phyloP scores from a whole-genome alignment of 2,113 vertebrate species.

The Melanocharis versteri region DNA sequence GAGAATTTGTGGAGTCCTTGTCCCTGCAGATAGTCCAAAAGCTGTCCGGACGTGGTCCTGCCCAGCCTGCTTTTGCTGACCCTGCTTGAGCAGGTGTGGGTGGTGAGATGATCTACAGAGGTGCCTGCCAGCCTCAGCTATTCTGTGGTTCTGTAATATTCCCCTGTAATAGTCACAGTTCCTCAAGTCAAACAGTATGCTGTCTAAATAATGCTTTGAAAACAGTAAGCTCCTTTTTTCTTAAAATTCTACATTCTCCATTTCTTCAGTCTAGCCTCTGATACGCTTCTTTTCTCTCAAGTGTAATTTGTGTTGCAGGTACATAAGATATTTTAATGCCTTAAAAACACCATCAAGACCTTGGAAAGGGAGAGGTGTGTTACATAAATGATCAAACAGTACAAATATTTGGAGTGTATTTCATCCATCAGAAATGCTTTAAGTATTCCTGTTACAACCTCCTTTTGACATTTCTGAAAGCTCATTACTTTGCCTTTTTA shows the following conservation, averaged over 20 bases:
- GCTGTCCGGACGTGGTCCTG: not conserved
- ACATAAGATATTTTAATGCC: not conserved
- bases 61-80: not conserved
- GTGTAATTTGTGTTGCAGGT: not conserved
- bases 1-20: not conserved
- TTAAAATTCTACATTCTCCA: not conserved
- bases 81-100: rapidly evolving
- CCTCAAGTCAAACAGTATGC: not conserved
- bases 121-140: not conserved
- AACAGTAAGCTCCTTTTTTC: not conserved
- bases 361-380: not conserved
- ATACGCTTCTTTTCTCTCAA: not conserved
- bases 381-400: not conserved
- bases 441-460: not conserved
- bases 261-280: not conserved
- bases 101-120: not conserved
- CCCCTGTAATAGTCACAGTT: not conserved
- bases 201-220: not conserved
- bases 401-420: not conserved
- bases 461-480: not conserved
- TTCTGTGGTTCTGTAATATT: not conserved
- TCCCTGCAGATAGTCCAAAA: not conserved
- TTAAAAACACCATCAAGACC: not conserved
- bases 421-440: not conserved
- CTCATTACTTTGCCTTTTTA: not conserved